phyloP scores from a whole-genome alignment of 1,140 invertebrate species.

The Bathynomus jamesi region DNA sequence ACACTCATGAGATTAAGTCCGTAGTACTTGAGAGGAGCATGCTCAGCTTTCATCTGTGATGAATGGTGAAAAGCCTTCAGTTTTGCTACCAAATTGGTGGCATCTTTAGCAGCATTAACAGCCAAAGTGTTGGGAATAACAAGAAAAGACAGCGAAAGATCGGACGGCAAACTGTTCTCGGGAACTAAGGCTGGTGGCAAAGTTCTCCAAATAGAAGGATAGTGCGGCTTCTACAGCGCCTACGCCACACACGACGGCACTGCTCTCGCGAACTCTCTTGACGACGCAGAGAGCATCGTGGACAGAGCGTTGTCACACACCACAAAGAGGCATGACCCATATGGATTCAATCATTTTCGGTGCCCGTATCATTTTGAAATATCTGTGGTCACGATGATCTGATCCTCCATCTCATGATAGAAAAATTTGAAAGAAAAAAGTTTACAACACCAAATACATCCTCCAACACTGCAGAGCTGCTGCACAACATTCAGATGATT shows the following conservation, averaged over 20 bases:
- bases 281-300: conserved; percentile 97
- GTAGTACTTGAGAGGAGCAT: conserved; percentile 67
- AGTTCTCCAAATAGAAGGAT: conserved; percentile 97
- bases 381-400: too few species aligned
- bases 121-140: conserved; percentile 97
- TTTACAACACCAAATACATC: too few species aligned
- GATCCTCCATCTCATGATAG: too few species aligned
- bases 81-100: conserved; percentile 93
- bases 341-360: too few species aligned
- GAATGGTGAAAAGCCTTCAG: conserved; percentile 96
- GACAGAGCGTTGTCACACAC: conserved; percentile 89
- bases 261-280: conserved; percentile 91
- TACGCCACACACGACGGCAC: conserved; percentile 90
- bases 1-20: conserved; percentile 36
- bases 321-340: too few species aligned
- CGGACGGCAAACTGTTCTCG: conserved; percentile 97
- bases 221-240: conserved; percentile 98
- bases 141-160: conserved; percentile 95
- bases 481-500: too few species aligned
- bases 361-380: too few species aligned
- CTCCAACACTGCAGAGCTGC: too few species aligned
- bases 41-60: conserved; percentile 87
- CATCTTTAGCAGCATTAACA: conserved; percentile 96
- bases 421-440: too few species aligned
- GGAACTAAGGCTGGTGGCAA: conserved; percentile 96